Percentiles rank a stretch among this genome's conserved stretches.
phyloP scores from a whole-genome alignment of 2,113 vertebrate genomes.

The Bos javanicus region DNA sequence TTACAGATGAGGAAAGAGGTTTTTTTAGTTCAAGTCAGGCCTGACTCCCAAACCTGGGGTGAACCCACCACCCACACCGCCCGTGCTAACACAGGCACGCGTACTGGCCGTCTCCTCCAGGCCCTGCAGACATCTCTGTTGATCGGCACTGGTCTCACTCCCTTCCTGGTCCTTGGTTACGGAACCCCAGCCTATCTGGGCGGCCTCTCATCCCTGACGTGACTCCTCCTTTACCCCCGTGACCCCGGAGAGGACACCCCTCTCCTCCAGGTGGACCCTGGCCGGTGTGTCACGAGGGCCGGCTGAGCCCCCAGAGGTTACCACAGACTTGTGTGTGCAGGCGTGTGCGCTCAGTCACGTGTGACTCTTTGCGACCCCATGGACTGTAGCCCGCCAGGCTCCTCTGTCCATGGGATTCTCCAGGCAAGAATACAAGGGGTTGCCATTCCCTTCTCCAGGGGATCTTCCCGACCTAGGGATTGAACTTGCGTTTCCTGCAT shows the following conservation, averaged over 20 bases:
- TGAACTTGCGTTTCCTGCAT: not conserved
- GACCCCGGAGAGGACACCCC: rapidly evolving
- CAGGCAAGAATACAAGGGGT: not conserved
- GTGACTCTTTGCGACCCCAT: not conserved
- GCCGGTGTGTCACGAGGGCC: not conserved
- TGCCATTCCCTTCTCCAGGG: not conserved
- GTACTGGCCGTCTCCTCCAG: rapidly evolving
- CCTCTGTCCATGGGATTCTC: not conserved
- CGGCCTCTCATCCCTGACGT: not conserved
- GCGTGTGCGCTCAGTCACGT: not conserved
- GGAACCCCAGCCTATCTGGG: not conserved
- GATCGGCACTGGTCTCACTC: not conserved
- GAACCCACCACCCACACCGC: not conserved
- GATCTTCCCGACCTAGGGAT: not conserved
- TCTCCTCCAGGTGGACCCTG: not conserved
- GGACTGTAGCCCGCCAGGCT: not conserved
- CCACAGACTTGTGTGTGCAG: not conserved
- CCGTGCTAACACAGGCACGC: not conserved
- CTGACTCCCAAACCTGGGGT: not conserved
- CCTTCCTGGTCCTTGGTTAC: not conserved
- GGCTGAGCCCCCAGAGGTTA: not conserved
- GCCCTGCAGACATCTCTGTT: not conserved
- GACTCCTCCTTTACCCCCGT: rapidly evolving
- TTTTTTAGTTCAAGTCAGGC: not conserved
- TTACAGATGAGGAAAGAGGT: not conserved